phyloP scores from a whole-genome alignment of 2,797 vertebrate species.

The Oophaga sylvatica region DNA sequence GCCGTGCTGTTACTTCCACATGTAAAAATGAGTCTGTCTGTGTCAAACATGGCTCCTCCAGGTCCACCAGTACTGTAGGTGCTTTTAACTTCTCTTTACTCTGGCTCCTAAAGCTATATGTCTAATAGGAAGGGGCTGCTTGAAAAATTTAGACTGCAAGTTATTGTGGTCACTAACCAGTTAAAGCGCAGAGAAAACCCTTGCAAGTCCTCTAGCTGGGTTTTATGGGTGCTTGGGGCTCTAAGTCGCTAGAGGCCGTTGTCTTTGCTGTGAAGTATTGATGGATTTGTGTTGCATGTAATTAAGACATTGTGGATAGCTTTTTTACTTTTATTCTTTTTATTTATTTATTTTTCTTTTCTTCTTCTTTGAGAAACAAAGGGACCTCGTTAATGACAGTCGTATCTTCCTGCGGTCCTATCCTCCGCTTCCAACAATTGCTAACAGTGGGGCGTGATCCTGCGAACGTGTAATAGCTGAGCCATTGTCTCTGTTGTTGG shows the following conservation, averaged over 20 bases:
- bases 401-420: conserved; percentile 69
- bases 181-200: background rate
- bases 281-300: conserved; percentile 39
- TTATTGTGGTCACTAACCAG: background rate
- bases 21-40: too few relatives aligned
- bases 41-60: too few relatives aligned
- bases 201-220: background rate
- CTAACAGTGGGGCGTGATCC: conserved; percentile 73
- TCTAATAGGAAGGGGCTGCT: too few relatives aligned
- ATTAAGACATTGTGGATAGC: conserved; percentile 31
- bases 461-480: conserved; percentile 74
- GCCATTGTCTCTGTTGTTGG: conserved; percentile 71
- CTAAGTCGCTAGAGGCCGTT: background rate
- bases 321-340: conserved; percentile 3
- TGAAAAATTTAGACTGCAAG: background rate
- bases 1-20: too few relatives aligned
- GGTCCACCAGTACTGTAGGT: too few relatives aligned
- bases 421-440: conserved; percentile 75
- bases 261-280: conserved; percentile 13
- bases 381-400: conserved; percentile 48
- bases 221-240: background rate
- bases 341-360: conserved; percentile 5
- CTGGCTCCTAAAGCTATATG: too few relatives aligned
- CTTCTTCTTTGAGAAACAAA: conserved; percentile 29
- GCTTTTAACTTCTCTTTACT: too few relatives aligned